Base-by-base conservation (phyloP, 2,888 invertebrate genomes). In the Lasiommata megera region DNA sequence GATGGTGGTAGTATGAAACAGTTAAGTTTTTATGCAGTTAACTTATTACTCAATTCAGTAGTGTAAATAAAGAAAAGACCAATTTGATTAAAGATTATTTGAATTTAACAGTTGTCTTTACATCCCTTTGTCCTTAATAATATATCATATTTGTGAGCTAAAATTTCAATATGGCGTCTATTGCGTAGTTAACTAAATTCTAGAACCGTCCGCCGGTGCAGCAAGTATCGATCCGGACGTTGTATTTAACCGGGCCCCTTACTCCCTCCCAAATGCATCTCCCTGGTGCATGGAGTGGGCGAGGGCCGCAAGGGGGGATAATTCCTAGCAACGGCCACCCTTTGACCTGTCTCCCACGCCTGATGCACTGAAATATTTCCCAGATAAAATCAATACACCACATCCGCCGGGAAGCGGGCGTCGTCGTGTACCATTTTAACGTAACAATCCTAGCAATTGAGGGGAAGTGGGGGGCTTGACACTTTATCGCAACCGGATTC, bases 201-300 rank as follows among this genome's bases (percentile, higher is more conserved):
- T 40, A 53, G 52, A 40, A 31, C 28, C 11, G 23, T 43, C 17
- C 14, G 8, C 28, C 9, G 9, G 47, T 55, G 34, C 58, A 44
- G n/a, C 8, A n/a, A n/a, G n/a, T 61, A 61, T 58, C 50, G 55
- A 58, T 58, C 43, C 47, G 7, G 37, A 11, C 8, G 9, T 16
- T 34, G 16, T 14, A 53, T 43, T 14, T 34, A 40, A 40, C 41
- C 6, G 0, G 23, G 6, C 23, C 41, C 48, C 55, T 48, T n/a
- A 14, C 23, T 46, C 41, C 37, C 46, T 36, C 28, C 37, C 43
- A 23, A 38, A 5, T 44, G 40, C 44, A 47, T 47, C 43, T 23
- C 54, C 43, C 31, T 6, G 8, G 17, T 41, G 38, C 50, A 51
- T 40, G 41, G 58, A 28, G 6, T 53, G 58, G 34, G 54, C 3